Evolutionary conservation across 1,140 invertebrate genomes (phyloP), one percentile per base, ranked within the genome.

Genomic region (Conus betulinus): DNA sequence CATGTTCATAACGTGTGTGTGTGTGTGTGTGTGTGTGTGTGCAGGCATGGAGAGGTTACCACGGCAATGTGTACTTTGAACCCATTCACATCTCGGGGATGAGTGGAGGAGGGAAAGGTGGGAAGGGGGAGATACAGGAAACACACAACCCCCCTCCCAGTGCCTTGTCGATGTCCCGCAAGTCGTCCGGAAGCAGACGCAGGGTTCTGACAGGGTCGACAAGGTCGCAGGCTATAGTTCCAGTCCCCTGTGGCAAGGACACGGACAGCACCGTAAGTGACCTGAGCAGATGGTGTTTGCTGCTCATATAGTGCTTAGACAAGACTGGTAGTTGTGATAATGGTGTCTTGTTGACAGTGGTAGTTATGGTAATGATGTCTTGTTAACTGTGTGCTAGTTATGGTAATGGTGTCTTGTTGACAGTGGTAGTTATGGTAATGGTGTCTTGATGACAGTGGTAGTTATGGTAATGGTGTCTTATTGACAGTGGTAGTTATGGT

Each of bases 51-150:
- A 88, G 92, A 60, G 94, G 94, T 81, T 95, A 94, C 91, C 89
- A 94, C 90, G 94, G 94, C n/a, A 95, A 95, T 89, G 92, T 95
- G 11, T 95, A 95, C 89, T 95, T 95, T 91, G 93, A 95, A 84
- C 94, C 94, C 57, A 93, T 95, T 53, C 88, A 90, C 27, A 92
- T 94, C 55, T 88, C 57, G 63, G 89, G 79, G 39, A 82, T 90
- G 52, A 25, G 51, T 25, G 25, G 39, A 23, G 79, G 51, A 39
- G 8, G 17, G 76, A 10, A 85, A 55, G 88, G 84, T 4, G 63
- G 90, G 23, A 76, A 90, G 23, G 89, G 89, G 27, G 90, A 91
- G 11, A 76, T 81, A 5, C 88, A 92, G 60, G 90, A 85, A 8
- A 88, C 53, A n/a, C 90, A 86, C 25, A 88, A 76, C 17, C 85